These are phyloP conservation scores for Crotalus helleri DNA, from an alignment of 2,113 vertebrate genomes.

Conservation along the genomic window DNA sequence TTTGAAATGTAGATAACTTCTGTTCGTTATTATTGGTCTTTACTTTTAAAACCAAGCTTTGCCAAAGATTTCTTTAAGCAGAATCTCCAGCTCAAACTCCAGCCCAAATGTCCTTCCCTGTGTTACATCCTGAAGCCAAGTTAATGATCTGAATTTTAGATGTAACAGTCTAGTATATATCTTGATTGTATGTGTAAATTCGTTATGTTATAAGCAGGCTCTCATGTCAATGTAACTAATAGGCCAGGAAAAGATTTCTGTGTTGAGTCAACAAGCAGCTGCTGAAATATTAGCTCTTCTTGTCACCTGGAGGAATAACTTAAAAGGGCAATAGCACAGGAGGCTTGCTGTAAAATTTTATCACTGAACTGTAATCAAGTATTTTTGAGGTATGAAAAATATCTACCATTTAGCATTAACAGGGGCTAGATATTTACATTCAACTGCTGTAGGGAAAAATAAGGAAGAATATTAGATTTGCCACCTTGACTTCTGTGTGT, in stretches of 20 bases:
- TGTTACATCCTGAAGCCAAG: neutral
- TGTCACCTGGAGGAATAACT: neutral
- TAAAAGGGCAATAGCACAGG: neutral
- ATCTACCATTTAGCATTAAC: neutral
- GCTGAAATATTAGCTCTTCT: neutral
- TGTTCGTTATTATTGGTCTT: neutral
- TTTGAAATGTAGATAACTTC: neutral
- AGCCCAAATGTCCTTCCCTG: neutral
- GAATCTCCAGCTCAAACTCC: neutral
- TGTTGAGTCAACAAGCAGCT: conserved; percentile 4
- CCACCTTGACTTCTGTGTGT: neutral
- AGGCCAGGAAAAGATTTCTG: neutral
- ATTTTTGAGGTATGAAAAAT: neutral
- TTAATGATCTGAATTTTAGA: neutral
- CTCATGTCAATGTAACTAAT: neutral
- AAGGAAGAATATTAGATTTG: neutral
- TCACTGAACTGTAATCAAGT: neutral
- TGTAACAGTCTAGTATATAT: neutral
- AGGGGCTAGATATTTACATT: neutral
- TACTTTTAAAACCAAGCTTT: neutral
- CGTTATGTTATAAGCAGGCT: neutral
- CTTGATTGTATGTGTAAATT: neutral
- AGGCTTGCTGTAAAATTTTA: neutral
- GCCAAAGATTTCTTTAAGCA: neutral
- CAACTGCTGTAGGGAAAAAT: neutral